These are phyloP conservation scores for Pantala flavescens DNA, from an alignment of 1,140 invertebrate species.

Conservation along the genomic window DNA sequence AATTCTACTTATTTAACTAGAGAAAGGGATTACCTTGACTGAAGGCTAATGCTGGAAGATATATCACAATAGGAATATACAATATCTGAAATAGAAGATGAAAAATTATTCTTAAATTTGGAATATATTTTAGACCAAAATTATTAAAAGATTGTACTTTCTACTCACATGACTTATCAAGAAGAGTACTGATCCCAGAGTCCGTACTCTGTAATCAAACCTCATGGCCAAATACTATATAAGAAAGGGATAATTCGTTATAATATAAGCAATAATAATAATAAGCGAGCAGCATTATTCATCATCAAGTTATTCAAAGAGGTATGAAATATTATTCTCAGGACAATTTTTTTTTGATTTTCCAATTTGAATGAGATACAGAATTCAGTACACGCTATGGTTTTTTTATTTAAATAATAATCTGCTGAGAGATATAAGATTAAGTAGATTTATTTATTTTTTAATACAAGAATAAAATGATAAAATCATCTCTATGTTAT, in stretches of 20 bases:
- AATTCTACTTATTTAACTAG: no score
- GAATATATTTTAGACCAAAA: constrained; percentile 12
- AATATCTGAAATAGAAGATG: constrained; percentile 33
- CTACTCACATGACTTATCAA: constrained; percentile 32
- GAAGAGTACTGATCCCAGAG: constrained; percentile 29
- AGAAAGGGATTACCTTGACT: constrained; percentile 35
- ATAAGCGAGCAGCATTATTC: no score
- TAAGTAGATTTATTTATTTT: no score
- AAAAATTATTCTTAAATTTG: background rate
- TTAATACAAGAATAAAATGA: no score
- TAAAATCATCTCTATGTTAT: no score
- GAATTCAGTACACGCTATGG: background rate
- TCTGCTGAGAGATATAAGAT: background rate
- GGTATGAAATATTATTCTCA: background rate
- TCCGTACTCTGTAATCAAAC: constrained; percentile 29
- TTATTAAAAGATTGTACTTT: background rate
- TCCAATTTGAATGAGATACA: background rate
- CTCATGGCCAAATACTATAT: constrained; percentile 39
- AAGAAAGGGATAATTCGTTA: constrained; percentile 20
- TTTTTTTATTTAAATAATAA: background rate
- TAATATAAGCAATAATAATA: background rate
- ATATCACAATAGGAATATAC: constrained; percentile 47
- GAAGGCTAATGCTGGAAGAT: constrained; percentile 45
- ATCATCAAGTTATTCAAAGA: background rate
- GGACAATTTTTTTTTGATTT: background rate